A percentile compares a stretch with the other conserved stretches of the same genome.
phyloP scores from a whole-genome alignment of 2,797 vertebrate genomes.

The Poeciliopsis infans region DNA sequence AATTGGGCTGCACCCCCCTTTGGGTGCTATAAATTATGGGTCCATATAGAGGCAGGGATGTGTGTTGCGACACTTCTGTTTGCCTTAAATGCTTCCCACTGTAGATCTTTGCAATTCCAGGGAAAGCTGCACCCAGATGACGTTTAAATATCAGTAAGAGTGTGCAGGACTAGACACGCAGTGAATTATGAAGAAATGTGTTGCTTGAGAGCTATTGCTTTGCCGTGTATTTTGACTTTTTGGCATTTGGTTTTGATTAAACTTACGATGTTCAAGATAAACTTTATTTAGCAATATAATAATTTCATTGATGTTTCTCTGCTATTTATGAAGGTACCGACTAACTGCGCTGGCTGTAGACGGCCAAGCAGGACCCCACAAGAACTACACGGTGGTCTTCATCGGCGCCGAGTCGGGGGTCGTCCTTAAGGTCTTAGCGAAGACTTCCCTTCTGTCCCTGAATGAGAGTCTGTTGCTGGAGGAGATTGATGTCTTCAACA shows the following conservation, averaged over 20 bases:
- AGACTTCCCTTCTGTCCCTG: slow-evolving; percentile 87
- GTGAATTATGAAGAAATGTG: neutral
- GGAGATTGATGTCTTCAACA: slow-evolving; percentile 97
- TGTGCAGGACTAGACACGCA: too few relatives aligned
- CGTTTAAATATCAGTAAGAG: neutral
- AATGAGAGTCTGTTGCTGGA: slow-evolving; percentile 95
- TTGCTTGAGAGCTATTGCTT: neutral
- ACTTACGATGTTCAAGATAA: neutral
- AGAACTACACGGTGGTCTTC: slow-evolving; percentile 96
- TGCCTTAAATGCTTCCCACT: too few relatives aligned
- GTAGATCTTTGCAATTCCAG: too few relatives aligned
- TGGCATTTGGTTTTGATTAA: neutral
- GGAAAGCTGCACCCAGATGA: neutral
- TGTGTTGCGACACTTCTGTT: neutral
- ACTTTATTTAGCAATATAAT: slow-evolving; percentile 21
- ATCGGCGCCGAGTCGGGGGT: slow-evolving; percentile 95
- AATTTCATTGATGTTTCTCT: slow-evolving; percentile 5
- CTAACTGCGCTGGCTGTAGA: slow-evolving; percentile 93
- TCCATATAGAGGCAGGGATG: neutral
- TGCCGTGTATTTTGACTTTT: neutral
- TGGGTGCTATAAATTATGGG: neutral
- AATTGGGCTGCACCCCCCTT: too few relatives aligned
- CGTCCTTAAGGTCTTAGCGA: slow-evolving; percentile 95
- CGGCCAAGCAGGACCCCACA: slow-evolving; percentile 90
- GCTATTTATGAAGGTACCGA: slow-evolving; percentile 85